phyloP scores from a whole-genome alignment of 2,113 vertebrate species.

The Todiramphus chloris region DNA sequence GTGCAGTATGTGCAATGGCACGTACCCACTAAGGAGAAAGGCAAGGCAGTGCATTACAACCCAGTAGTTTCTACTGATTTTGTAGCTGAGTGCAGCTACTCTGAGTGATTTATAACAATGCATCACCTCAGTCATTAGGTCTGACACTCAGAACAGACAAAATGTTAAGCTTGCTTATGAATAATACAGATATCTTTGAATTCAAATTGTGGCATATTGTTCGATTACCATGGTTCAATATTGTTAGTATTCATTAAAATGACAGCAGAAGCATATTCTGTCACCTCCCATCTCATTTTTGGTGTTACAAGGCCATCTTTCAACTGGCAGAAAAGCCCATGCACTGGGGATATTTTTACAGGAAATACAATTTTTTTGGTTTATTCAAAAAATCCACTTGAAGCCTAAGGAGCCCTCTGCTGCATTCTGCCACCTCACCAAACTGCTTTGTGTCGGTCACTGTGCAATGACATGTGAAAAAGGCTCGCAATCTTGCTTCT shows the following conservation, averaged over 20 bases:
- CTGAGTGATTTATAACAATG: neutral
- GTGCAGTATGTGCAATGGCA: neutral
- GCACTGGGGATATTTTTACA: neutral
- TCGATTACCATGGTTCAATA: neutral
- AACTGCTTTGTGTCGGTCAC: neutral
- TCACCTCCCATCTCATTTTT: neutral
- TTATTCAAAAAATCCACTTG: neutral
- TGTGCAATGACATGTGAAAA: neutral
- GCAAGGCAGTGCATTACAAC: neutral
- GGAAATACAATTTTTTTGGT: neutral
- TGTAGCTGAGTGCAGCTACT: neutral
- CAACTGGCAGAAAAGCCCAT: neutral
- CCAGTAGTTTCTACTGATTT: neutral
- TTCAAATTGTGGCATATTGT: neutral
- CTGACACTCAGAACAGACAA: rapidly evolving
- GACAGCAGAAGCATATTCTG: neutral
- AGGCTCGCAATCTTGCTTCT: neutral
- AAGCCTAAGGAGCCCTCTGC: neutral
- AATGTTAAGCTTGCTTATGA: neutral
- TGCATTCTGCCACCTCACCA: neutral
- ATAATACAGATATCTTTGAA: neutral
- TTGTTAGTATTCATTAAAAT: neutral
- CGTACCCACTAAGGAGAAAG: neutral
- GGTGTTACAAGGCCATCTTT: neutral
- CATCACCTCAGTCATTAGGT: neutral